Evolutionary conservation across 2,797 vertebrate genomes (phyloP).

Genomic region (Schizothorax lantsangensis): DNA sequence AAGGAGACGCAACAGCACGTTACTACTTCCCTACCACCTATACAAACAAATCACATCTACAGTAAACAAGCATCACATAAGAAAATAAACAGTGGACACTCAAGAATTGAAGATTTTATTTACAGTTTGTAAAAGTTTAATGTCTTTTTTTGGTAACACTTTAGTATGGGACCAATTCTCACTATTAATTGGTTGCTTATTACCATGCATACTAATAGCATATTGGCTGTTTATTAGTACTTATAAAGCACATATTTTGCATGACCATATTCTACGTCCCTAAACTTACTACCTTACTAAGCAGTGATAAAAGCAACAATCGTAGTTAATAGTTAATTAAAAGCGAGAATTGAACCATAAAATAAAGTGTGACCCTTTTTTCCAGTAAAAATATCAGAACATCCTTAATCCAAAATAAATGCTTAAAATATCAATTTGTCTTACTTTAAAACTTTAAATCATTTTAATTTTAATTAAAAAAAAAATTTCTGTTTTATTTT

Average conservation of each 20-base stretch:
- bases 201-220: not conserved
- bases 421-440: not conserved
- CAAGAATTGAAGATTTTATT: not conserved
- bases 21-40: constrained; percentile 39
- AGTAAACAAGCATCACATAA: not conserved
- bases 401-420: not conserved
- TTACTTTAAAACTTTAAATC: not conserved
- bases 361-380: not conserved
- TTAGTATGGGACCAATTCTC: not conserved
- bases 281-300: not conserved
- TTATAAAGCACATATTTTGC: not conserved
- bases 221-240: not conserved
- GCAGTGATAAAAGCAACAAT: not conserved
- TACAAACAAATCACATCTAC: constrained; percentile 26
- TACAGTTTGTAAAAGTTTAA: not conserved
- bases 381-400: not conserved
- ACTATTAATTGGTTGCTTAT: not conserved
- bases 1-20: constrained; percentile 40
- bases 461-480: not conserved
- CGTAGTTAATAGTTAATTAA: not conserved
- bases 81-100: constrained; percentile 17
- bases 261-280: not conserved
- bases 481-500: not conserved
- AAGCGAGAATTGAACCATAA: not conserved
- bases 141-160: not conserved